Conservation (phyloP, 1,140 invertebrate genomes). For the Pissodes strobi region DNA sequence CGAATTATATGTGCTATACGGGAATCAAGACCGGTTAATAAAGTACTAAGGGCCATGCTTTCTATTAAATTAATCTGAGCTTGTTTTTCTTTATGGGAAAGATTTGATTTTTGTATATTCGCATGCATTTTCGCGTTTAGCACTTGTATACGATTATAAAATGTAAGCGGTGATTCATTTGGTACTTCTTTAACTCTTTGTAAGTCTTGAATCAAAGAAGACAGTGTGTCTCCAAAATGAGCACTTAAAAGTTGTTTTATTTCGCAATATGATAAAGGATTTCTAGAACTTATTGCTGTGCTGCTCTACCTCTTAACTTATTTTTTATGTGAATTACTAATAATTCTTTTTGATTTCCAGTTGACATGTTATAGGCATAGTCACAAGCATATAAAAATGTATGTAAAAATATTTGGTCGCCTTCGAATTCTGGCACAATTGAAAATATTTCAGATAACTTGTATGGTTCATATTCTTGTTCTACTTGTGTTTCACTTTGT, state of each 20-base stretch:
- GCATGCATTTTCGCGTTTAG: conserved; percentile 20
- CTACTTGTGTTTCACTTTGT: neutral
- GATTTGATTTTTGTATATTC: conserved; percentile 8
- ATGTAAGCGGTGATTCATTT: conserved; percentile 5
- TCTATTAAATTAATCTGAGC: conserved; percentile 8
- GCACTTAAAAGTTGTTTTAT: conserved; percentile 15
- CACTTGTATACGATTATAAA: conserved; percentile 7
- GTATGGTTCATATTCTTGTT: conserved; percentile 5
- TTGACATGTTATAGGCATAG: conserved; percentile 6
- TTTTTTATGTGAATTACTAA: conserved; percentile 29
- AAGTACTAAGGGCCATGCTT: conserved; percentile 17
- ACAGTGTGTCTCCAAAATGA: conserved; percentile 22
- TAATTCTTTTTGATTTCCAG: conserved; percentile 5
- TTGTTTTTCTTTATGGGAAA: conserved; percentile 12
- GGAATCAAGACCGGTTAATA: conserved; percentile 23
- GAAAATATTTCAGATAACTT: conserved; percentile 26
- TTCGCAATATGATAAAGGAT: conserved; percentile 5
- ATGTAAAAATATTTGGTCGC: conserved; percentile 11
- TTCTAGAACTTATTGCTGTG: conserved; percentile 11
- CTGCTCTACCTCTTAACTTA: conserved; percentile 18
- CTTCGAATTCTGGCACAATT: conserved; percentile 24
- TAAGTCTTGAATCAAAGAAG: conserved; percentile 18
- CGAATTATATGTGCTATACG: conserved; percentile 16
- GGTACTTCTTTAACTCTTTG: conserved; percentile 13
- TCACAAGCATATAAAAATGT: conserved; percentile 24